Base-by-base conservation (phyloP, 2,888 invertebrate genomes). In the Eudemis profundana region DNA sequence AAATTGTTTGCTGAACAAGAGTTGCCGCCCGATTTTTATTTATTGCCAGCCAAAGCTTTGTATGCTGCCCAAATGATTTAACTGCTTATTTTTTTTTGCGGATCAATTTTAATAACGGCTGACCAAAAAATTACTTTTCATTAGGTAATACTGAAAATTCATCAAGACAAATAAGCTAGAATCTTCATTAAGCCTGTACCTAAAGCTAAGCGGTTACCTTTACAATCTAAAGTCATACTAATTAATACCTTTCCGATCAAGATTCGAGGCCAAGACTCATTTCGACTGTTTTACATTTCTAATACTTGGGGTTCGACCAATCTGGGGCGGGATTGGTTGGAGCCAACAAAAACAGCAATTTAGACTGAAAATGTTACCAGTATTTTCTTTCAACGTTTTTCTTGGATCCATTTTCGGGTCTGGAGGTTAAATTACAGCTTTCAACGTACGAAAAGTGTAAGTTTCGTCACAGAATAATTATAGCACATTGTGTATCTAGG, bases 231-330 rank as follows among this genome's bases (percentile, higher is more conserved):
- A 50, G 19, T n/a, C 69, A 70, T 73, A n/a, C 78, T 81, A 82
- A 85, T 83, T 78, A 83, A 82, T 81, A 78, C 71, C 65, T 68
- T 69, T 68, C 73, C 72, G 69, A 71, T 81, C 76, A 76, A 33
- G 44, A 77, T 82, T 82, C 75, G 73, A 74, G 73, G 73, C 75
- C 67, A 79, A 83, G 84, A 82, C 84, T 87, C 85, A 87, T 87
- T 87, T 83, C 80, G 73, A 73, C 86, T 84, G 79, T 82, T 88
- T 88, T 86, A 88, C 85, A 88, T 87, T 87, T 85, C 85, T 83
- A 85, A 86, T 86, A 78, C 72, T 70, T 19, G n/a, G 72, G 77
- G 73, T 75, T 76, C 75, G 76, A 70, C 74, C 80, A 82, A 82
- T 85, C 82, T 81, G 77, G 72, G 69, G 71, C 65, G 69, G 75